phyloP scores from a whole-genome alignment of 2,113 vertebrate genomes.

The Mobula birostris region DNA sequence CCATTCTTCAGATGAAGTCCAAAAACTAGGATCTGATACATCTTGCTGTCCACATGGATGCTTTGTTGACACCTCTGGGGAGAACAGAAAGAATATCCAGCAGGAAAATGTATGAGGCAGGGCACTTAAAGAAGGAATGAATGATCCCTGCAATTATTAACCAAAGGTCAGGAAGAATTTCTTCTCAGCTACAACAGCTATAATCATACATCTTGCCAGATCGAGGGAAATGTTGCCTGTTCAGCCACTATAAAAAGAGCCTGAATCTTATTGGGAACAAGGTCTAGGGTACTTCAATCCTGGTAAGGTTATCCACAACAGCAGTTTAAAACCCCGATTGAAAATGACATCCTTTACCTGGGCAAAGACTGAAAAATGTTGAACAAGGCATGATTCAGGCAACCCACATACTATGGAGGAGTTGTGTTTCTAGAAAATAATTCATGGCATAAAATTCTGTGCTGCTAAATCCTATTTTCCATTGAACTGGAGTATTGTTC shows the following conservation, averaged over 20 bases:
- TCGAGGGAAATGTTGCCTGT: neutral
- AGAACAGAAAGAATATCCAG: neutral
- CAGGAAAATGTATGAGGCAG: neutral
- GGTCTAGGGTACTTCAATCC: neutral
- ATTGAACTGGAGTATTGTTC: no score
- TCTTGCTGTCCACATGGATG: neutral
- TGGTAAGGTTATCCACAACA: neutral
- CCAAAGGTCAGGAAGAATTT: neutral
- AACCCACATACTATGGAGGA: no score
- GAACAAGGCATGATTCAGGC: neutral
- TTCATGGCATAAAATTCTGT: no score
- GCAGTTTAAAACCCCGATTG: neutral
- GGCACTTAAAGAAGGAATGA: neutral
- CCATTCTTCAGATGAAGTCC: neutral
- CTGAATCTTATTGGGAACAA: neutral
- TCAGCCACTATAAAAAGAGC: neutral
- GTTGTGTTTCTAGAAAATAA: no score
- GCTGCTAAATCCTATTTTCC: no score
- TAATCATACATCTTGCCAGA: neutral
- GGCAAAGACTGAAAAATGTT: neutral
- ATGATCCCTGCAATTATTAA: neutral
- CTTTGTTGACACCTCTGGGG: neutral
- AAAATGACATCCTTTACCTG: neutral
- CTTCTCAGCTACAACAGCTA: neutral
- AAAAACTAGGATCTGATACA: neutral